Base-by-base conservation (phyloP, 2,113 vertebrate species). In the Chloroceryle aenea region DNA sequence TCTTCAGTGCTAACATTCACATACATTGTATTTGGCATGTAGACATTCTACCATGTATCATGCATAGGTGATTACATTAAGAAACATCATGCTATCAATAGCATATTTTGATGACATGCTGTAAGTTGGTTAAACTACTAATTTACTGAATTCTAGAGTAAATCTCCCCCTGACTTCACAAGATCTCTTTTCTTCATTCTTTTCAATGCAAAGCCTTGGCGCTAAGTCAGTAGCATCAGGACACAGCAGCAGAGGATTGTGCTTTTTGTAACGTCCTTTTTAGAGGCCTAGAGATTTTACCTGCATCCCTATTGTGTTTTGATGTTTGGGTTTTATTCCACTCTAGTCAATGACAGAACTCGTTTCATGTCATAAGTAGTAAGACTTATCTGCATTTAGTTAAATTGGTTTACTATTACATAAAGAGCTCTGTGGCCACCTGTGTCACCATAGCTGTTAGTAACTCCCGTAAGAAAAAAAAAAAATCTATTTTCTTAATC, bases 31-130 rank as follows among this genome's bases (percentile, higher is more conserved):
- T 18, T 36, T 66, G 62, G 20, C 16, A 14, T 23, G 38, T 7
- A 21, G 29, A 36, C 19, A 11, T 53, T 75, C 55, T 42, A 8
- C 17, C 20, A 3, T 8, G 17, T 21, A 23, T 19, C 26, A 7
- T 2, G 11, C 23, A 9, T 9, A 32, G 25, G 18, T 0, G 1
- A 11, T 56, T 53, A 40, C 18, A 66, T 59, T 42, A 36, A 26
- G 9, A 58, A 75, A 64, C 3, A 4, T 6, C 11, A 7, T 7
- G 9, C 58, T 69, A 87, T 34, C 29, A 9, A 27, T 14, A 38
- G 14, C 0, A 0, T 45, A 69, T 79, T 79, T 68, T 58, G 20
- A 36, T 79, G 18, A 17, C 2, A 3, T 29, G 25, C 15, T 34
- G 1, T 47, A 63, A 58, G 3, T 27, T 62, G 18, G 22, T 40